phyloP scores from a whole-genome alignment of 2,797 vertebrate genomes.

The Pangasius macronema region DNA sequence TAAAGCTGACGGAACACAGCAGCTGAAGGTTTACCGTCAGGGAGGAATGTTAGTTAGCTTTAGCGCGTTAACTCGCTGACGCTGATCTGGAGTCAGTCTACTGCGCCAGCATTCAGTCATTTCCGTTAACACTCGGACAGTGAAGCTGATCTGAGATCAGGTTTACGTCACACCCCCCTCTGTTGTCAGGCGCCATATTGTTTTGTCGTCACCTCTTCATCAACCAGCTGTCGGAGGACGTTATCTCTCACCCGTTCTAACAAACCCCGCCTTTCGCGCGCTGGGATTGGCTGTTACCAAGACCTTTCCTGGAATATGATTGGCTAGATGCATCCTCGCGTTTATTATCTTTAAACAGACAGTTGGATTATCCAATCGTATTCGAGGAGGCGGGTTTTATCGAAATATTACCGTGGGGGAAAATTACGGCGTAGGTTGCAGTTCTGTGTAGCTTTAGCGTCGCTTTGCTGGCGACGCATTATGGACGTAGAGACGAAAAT shows the following conservation, averaged over 20 bases:
- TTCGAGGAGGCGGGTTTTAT: neutral
- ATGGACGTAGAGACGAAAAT: neutral
- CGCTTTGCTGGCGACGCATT: neutral
- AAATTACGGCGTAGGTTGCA: neutral
- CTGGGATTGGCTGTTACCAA: neutral
- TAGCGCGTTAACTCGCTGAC: neutral
- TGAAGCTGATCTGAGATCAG: conserved; percentile 30
- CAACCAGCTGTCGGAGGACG: neutral
- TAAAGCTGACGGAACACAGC: conserved; percentile 20
- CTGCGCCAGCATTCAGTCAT: neutral
- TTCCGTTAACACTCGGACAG: neutral
- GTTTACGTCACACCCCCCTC: too few relatives aligned
- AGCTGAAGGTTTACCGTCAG: neutral
- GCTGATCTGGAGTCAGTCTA: neutral
- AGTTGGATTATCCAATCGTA: neutral
- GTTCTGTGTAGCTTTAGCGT: neutral
- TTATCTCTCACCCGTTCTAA: neutral
- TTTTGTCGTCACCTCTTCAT: neutral
- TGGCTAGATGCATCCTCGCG: neutral
- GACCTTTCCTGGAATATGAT: neutral
- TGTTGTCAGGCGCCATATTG: conserved; percentile 17
- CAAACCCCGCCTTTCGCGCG: neutral
- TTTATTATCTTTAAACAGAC: neutral
- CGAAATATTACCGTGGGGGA: neutral
- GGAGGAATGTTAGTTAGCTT: neutral